Evolutionary conservation across 2,888 invertebrate genomes (phyloP).

Genomic region (Nemotelus pantherinus): DNA sequence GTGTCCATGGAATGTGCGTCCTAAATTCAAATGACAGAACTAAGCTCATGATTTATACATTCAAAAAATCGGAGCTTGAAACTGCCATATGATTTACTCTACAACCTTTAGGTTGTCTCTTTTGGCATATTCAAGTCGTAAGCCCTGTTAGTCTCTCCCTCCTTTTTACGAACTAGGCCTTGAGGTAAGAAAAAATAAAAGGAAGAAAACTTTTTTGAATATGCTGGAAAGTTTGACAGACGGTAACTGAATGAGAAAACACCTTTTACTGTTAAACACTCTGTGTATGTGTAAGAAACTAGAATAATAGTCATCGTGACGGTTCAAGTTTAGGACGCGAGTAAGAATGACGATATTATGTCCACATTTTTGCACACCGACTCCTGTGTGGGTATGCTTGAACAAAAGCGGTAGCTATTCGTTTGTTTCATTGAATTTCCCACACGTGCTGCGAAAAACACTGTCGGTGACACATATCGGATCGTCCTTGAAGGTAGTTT

Average conservation of each 20-base stretch:
- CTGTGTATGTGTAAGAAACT: too few species aligned
- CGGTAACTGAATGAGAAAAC: not conserved
- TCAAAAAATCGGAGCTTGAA: not conserved
- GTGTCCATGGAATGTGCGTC: slow-evolving; percentile 30
- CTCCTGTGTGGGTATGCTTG: too few species aligned
- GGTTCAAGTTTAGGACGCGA: not conserved
- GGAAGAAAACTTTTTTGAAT: not conserved
- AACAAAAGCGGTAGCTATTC: too few species aligned
- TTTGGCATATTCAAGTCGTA: slow-evolving; percentile 28
- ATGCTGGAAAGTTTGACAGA: slow-evolving; percentile 9
- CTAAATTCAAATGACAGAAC: slow-evolving; percentile 45
- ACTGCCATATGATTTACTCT: not conserved
- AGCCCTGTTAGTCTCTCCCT: not conserved
- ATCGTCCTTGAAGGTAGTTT: too few species aligned
- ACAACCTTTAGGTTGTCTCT: slow-evolving; percentile 39
- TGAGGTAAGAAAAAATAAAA: not conserved
- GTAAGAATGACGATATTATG: not conserved
- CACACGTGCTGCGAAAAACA: not conserved
- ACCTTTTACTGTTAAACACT: not conserved
- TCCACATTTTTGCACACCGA: not conserved
- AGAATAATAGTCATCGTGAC: too few species aligned
- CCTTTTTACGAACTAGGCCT: not conserved
- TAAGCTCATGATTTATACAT: slow-evolving; percentile 47
- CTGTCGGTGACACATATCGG: too few species aligned
- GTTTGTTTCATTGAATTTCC: not conserved